Base-by-base conservation (phyloP, 1,140 invertebrate species). In the Euwallacea fornicatus region DNA sequence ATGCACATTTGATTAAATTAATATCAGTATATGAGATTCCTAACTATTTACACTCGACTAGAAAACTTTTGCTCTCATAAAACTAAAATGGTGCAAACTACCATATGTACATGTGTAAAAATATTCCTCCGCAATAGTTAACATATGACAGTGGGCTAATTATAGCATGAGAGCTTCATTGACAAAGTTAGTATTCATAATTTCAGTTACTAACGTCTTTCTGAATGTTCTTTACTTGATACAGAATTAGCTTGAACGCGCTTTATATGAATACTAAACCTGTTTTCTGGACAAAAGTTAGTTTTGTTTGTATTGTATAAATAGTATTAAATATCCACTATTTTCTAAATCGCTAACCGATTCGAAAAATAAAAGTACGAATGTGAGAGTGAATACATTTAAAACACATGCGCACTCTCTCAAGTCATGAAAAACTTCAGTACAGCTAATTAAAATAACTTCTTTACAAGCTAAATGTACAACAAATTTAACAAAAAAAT, bases 1-100 rank as follows among this genome's bases (percentile, higher is more conserved):
- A 68, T 79, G 69, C 69, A 77, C 76, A 77, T 72, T 77, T 76
- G 53, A 72, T 75, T 75, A 77, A 77, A 74, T 77, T 74, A 76
- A 76, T 78, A 78, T 78, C 73, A 77, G 71, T 78, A 77, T 62
- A 78, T 75, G 76, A 74, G 74, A 78, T 78, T 78, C 73, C 74
- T 78, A 79, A 74, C 67, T 79, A 79, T 80, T 76, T 80, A 79
- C 79, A 79, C 71, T 76, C 77, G 78, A 79, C 79, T 79, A 79
- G 79, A 80, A 80, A 75, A 76, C 74, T 71, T 76, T 79, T 75
- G 68, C 68, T 70, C 68, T 70, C 53, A 43, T 61, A 59, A 70
- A 70, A 70, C 53, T 15, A 64, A 46, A 54, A 62, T 54, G 15
- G 68, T 70, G 68, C 66, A 58, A 53, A 46, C 16, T 21, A 50